These are phyloP conservation scores for Stenoptilia bipunctidactyla DNA, from an alignment of 2,888 invertebrate species.

Conservation along the genomic window DNA sequence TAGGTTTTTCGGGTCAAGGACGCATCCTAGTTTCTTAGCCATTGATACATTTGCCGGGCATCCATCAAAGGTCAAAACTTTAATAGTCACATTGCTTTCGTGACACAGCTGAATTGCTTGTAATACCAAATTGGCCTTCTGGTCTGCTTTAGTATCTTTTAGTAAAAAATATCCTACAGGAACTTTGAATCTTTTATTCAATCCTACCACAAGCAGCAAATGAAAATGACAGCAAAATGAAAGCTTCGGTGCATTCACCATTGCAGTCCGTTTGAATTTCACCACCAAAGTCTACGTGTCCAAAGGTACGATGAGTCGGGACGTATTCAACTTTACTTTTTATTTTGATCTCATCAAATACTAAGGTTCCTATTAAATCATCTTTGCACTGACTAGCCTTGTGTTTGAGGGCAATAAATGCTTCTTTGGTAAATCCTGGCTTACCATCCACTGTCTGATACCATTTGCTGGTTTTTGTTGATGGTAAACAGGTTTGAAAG, in stretches of 20 bases:
- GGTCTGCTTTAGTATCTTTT: conserved; percentile 5
- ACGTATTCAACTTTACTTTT: conserved; percentile 5
- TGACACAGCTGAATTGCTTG: neutral
- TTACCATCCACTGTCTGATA: conserved; percentile 3
- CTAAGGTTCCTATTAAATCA: neutral
- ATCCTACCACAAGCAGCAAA: conserved; percentile 9
- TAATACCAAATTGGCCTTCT: neutral
- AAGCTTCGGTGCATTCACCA: conserved; percentile 6
- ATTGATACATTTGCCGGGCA: conserved; percentile 9
- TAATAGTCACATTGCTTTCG: neutral
- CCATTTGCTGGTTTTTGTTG: conserved; percentile 3
- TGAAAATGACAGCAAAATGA: neutral
- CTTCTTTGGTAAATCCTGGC: conserved; percentile 10
- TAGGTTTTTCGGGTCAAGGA: neutral
- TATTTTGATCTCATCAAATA: conserved; percentile 10
- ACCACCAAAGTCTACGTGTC: conserved; percentile 6
- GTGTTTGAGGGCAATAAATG: conserved; percentile 5
- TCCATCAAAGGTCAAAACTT: conserved; percentile 13
- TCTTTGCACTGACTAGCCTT: conserved; percentile 1
- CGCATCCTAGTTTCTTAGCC: conserved; percentile 8
- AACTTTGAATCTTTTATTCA: conserved; percentile 13
- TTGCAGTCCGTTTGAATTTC: conserved; percentile 1
- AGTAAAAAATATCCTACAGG: conserved; percentile 15
- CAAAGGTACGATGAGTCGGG: conserved; percentile 6
- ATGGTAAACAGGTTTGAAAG: conserved; percentile 17